Evolutionary conservation across 2,797 vertebrate genomes (phyloP).

Genomic region (Anabas testudineus): DNA sequence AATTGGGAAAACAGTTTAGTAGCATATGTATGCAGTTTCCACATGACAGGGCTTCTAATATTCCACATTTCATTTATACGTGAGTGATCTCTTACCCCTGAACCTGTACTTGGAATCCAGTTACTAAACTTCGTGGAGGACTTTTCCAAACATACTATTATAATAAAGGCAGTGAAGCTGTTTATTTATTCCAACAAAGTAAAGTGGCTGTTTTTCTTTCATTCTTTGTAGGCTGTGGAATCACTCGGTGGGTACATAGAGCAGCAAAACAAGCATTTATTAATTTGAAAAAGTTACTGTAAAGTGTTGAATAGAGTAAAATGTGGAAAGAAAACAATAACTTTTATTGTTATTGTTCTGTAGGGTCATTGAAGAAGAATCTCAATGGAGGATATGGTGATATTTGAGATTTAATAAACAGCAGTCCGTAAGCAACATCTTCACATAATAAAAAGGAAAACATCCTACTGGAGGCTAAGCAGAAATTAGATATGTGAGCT

Average conservation of each 20-base stretch:
- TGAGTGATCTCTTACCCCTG: too few relatives aligned
- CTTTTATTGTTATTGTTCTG: neutral
- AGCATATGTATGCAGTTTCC: too few relatives aligned
- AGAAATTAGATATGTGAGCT: conserved; percentile 39
- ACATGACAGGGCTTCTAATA: too few relatives aligned
- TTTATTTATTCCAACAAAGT: conserved; percentile 5
- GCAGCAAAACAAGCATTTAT: conserved; percentile 1
- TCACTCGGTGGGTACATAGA: neutral
- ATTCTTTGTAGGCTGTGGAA: neutral
- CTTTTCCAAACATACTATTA: neutral
- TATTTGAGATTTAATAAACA: conserved; percentile 47
- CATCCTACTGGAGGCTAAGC: conserved; percentile 5
- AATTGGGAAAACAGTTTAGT: too few relatives aligned
- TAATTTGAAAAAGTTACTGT: neutral
- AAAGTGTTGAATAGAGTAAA: neutral
- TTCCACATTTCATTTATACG: too few relatives aligned
- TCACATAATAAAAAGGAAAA: conserved; percentile 28
- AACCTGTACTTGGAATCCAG: too few relatives aligned
- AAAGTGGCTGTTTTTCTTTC: neutral
- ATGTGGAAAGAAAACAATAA: neutral
- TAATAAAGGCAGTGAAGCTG: conserved; percentile 1
- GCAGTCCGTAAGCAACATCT: conserved; percentile 3
- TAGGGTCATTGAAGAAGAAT: conserved; percentile 1
- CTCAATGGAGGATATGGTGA: neutral
- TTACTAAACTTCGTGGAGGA: neutral